Base-by-base conservation (phyloP, 2,113 vertebrate species). In the Accipiter virgatus region DNA sequence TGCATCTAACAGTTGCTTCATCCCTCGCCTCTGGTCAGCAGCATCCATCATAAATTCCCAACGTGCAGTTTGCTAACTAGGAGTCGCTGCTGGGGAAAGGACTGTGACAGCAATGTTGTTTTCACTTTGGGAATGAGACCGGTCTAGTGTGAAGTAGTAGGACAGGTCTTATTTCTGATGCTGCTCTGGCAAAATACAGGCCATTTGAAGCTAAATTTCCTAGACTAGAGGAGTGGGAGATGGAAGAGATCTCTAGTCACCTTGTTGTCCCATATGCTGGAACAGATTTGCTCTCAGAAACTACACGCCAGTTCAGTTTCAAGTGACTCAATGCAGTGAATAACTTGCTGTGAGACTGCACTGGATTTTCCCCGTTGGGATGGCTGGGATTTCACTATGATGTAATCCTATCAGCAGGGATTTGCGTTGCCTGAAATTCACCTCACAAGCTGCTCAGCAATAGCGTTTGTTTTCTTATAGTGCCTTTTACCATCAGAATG, bases 401-500 rank as follows among this genome's bases (percentile, higher is more conserved):
- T 67, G 38, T 87, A 75, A 90, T 95, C 91, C 70, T 81, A 25
- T 93, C 83, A 85, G 47, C 4, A 0, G 81, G 81, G 74, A 91
- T 91, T 83, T 80, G 72, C 2, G 1, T 82, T 70, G 52, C 82
- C 72, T 77, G 52, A 21, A 80, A 27, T 58, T 91, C 80, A 47
- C 80, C 82, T 93, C 90, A 16, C 62, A 63, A 87, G 73, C 91
- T 50, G 65, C 72, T 90, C 62, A 62, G 81, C 77, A 13, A 7
- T 52, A 25, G n/a, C 1, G 0, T 31, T 84, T 74, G 80, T 84
- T 94, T 95, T 85, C 92, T 77, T 89, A 65, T 81, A 67, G 96
- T 97, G 96, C 96, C 96, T 97, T 97, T 78, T 88, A 52, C 67
- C 56, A 34, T 38, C 45, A 45, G 40, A 43, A 79, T 1, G 3